Percentiles rank a stretch among this genome's conserved stretches.
phyloP scores from a whole-genome alignment of 1,140 invertebrate genomes.

The Rhyacophila brunnea region DNA sequence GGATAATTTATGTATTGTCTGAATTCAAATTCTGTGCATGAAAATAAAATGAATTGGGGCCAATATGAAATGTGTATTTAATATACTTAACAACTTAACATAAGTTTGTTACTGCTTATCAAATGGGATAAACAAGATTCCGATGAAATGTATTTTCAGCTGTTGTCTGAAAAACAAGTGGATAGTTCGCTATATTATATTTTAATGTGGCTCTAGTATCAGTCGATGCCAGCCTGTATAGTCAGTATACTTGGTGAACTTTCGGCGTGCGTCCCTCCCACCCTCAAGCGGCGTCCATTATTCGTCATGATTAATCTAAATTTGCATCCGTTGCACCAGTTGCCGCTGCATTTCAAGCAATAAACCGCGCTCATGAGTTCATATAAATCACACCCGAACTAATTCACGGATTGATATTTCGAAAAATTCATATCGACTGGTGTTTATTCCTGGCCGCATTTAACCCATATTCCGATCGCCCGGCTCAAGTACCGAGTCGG shows the following conservation, averaged over 20 bases:
- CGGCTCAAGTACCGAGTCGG: background rate
- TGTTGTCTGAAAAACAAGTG: no score
- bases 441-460: constrained; percentile 21
- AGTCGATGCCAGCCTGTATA: no score
- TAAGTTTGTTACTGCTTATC: no score
- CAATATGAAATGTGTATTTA: no score
- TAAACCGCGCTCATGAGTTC: constrained; percentile 4
- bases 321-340: constrained; percentile 12
- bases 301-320: constrained; percentile 7
- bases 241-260: background rate
- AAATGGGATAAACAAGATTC: no score
- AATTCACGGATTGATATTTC: constrained; percentile 14
- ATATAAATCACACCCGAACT: constrained; percentile 22
- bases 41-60: no score
- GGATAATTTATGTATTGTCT: no score
- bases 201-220: no score
- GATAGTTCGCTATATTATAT: no score
- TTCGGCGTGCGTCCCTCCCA: background rate
- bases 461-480: constrained; percentile 16
- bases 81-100: no score
- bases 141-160: no score
- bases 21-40: no score
- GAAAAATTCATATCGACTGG: constrained; percentile 20
- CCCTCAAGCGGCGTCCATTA: background rate
- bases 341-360: constrained; percentile 8